Base-by-base conservation (phyloP, 2,888 invertebrate species). In the Eueremaeus valkanovi region DNA sequence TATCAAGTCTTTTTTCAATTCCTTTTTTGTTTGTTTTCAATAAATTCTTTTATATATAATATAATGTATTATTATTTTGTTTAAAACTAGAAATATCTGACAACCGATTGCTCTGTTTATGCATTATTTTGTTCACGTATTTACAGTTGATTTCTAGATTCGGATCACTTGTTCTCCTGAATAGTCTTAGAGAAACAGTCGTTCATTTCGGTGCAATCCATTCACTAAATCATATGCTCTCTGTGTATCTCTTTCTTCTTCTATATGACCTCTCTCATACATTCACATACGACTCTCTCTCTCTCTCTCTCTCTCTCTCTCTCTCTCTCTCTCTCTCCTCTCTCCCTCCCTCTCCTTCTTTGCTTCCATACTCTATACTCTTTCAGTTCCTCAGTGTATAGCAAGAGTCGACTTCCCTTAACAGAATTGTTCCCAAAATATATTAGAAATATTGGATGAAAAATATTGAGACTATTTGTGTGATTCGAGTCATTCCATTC, bases 331-430 rank as follows among this genome's bases (percentile, higher is more conserved):
- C n/a, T n/a, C n/a, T n/a, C n/a, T n/a, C n/a, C n/a, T n/a, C n/a
- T n/a, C n/a, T n/a, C n/a, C n/a, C n/a, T n/a, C n/a, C n/a, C n/a
- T n/a, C n/a, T n/a, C n/a, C n/a, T n/a, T n/a, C n/a, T 49, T 49
- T 49, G 49, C 18, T 49, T 58, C 58, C 11, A 16, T 29, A 58
- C 31, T 29, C 29, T 21, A 58, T 27, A 27, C 58, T 58, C 58
- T 16, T 58, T n/a, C n/a, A n/a, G n/a, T n/a, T n/a, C n/a, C n/a
- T n/a, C n/a, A n/a, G 58, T 58, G 58, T 27, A 58, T 58, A n/a
- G n/a, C n/a, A 29, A 58, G 58, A 58, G 58, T 58, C 27, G 58
- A 58, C 58, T 58, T 58, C n/a, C n/a, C 58, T 58, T 58, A 58
- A 58, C 58, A 31, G 29, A 58, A 16, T 58, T 58, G 18, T 49